Base-by-base conservation (phyloP, 2,888 invertebrate species). In the Alloscopus bannaensis region DNA sequence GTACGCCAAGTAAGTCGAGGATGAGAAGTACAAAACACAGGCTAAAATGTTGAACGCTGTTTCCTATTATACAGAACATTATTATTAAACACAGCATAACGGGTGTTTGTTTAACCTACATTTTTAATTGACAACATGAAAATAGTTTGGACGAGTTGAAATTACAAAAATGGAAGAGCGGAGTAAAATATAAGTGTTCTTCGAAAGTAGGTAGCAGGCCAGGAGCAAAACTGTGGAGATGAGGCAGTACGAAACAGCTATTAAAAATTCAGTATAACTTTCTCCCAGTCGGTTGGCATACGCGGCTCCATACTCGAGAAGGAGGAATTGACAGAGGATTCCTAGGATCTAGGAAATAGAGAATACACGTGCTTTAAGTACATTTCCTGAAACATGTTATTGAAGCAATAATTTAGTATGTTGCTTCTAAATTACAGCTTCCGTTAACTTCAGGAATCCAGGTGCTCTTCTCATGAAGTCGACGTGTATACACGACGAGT, bases 111-210 rank as follows among this genome's bases (percentile, higher is more conserved):
- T n/a, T n/a, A n/a, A n/a, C n/a, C n/a, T n/a, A n/a, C n/a, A n/a
- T n/a, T n/a, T n/a, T n/a, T n/a, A n/a, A n/a, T n/a, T n/a, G n/a
- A n/a, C n/a, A 64, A 45, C 42, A 13, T 18, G 22, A 6, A 47
- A 8, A 31, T 13, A 24, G 11, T 6, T 36, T n/a, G 40, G 40
- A 40, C 40, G 22, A 18, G 60, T 24, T 28, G 11, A n/a, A n/a
- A 94, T 92, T 90, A 96, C 95, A 88, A 95, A 95, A 47, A 95
- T 90, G 0, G 95, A 95, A 83, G 95, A 94, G 76, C 94, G 90
- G 82, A 96, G 92, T 4, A 95, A 90, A 81, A 91, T 90, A 86
- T 93, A 93, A 0, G 95, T 93, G 87, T 93, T 93, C 60, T 93
- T 91, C 0, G 95, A 95, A 73, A 95, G 90, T 24, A 94, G 90